These are phyloP conservation scores for Hemibagrus guttatus DNA, from an alignment of 2,797 vertebrate species.

Conservation along the genomic window DNA sequence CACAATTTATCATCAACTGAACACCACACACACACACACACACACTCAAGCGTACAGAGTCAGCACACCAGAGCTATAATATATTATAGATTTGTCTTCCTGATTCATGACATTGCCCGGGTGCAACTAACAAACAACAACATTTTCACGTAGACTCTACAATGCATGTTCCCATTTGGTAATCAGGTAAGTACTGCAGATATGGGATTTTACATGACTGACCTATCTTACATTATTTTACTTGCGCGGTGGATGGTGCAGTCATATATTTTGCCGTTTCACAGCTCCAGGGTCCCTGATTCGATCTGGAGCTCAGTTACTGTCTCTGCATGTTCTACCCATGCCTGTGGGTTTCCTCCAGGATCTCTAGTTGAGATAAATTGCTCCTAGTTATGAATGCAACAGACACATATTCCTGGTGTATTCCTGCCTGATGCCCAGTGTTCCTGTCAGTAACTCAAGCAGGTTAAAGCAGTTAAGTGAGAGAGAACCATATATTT, in stretches of 20 bases:
- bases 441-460: not conserved
- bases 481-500: not conserved
- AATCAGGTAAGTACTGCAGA: not conserved
- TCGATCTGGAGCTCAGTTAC: not conserved
- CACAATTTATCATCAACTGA: slow-evolving; percentile 64
- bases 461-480: not conserved
- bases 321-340: not conserved
- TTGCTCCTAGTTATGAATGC: not conserved
- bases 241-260: not conserved
- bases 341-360: not conserved
- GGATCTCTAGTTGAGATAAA: not conserved
- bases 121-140: not conserved
- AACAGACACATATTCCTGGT: not conserved
- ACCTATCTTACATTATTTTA: not conserved
- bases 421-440: not conserved
- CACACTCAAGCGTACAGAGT: slow-evolving; percentile 21
- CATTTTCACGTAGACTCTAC: not conserved
- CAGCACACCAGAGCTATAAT: not conserved
- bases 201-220: not conserved
- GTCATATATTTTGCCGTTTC: not conserved
- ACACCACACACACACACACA: slow-evolving; percentile 29
- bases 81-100: slow-evolving; percentile 9
- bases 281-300: not conserved
- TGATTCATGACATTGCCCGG: not conserved
- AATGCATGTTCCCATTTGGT: not conserved